phyloP scores from a whole-genome alignment of 2,797 vertebrate species.

The Danionella dracula region DNA sequence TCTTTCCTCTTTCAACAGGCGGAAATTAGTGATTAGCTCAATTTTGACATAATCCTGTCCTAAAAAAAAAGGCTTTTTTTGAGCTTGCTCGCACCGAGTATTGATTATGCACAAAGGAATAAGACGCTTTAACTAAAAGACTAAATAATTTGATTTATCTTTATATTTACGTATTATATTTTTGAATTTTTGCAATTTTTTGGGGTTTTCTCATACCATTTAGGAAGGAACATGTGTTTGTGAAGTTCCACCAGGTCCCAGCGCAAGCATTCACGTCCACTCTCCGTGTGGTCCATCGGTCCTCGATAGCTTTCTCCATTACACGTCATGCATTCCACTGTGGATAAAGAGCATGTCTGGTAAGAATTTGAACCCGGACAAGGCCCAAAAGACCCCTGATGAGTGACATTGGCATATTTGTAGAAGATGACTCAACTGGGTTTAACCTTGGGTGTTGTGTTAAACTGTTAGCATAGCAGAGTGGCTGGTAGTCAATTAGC shows the following conservation, averaged over 20 bases:
- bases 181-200: not conserved
- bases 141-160: too few relatives aligned
- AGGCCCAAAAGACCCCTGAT: slow-evolving; percentile 31
- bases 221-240: slow-evolving; percentile 86
- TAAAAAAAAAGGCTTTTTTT: too few relatives aligned
- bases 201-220: slow-evolving; percentile 71
- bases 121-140: too few relatives aligned
- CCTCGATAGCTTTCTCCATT: slow-evolving; percentile 95
- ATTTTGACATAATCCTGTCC: too few relatives aligned
- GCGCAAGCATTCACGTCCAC: slow-evolving; percentile 91
- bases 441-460: slow-evolving; percentile 14
- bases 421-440: slow-evolving; percentile 10
- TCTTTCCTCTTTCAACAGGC: too few relatives aligned
- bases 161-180: too few relatives aligned
- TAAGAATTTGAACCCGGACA: slow-evolving; percentile 35
- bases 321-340: slow-evolving; percentile 93
- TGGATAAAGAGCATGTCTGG: slow-evolving; percentile 42
- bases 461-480: slow-evolving; percentile 5
- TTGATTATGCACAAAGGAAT: too few relatives aligned
- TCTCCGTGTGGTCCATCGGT: slow-evolving; percentile 93
- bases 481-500: not conserved
- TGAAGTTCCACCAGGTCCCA: slow-evolving; percentile 94
- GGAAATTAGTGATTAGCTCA: too few relatives aligned
- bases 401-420: slow-evolving; percentile 25
- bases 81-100: too few relatives aligned